Evolutionary conservation across 2,797 vertebrate species (phyloP), one percentile per base, ranked within the genome.

Genomic region (Salarias fasciatus): DNA sequence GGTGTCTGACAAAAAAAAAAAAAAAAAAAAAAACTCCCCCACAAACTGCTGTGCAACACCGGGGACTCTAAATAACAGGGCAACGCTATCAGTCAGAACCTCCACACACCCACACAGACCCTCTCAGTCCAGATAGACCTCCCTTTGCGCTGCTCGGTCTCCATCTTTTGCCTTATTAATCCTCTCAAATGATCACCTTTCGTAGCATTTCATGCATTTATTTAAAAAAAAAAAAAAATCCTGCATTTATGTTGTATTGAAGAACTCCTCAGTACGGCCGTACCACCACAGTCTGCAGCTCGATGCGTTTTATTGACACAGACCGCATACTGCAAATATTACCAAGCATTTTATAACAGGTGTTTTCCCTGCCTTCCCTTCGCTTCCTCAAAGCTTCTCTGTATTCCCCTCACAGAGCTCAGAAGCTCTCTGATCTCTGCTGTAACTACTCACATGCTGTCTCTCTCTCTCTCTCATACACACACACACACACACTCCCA

Each of bases 41-140:
- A 37, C 64, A 72, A 77, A 70, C 63, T 33, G 35, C 70, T 54
- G 61, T 57, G 64, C 30, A 67, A 71, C 78, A 83, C 66, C 1
- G 30, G 64, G 62, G 75, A 84, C 75, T 79, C 72, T 81, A 81
- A 84, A 87, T 80, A 79, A 82, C 67, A 85, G 57, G 75, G 57
- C 68, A 74, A 53, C 74, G 49, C 73, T 68, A 73, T 79, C 65
- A 69, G 75, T 81, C 83, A 84, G 69, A 72, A 73, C 50, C 56
- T 73, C 61, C 48, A 58, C 53, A 84, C 77, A 60, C 72, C 64
- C 83, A 80, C 80, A 62, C 60, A 43, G 37, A 58, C 56, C 56
- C 69, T 71, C 57, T n/a, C 51, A 69, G 49, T 64, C 67, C 36
- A 74, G 40, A 65, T 59, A 54, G 24, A 45, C 53, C 66, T 69